Percentiles rank a stretch among this genome's conserved stretches.
Conservation (phyloP, 2,113 vertebrate species). For the Siphamia tubifer region DNA sequence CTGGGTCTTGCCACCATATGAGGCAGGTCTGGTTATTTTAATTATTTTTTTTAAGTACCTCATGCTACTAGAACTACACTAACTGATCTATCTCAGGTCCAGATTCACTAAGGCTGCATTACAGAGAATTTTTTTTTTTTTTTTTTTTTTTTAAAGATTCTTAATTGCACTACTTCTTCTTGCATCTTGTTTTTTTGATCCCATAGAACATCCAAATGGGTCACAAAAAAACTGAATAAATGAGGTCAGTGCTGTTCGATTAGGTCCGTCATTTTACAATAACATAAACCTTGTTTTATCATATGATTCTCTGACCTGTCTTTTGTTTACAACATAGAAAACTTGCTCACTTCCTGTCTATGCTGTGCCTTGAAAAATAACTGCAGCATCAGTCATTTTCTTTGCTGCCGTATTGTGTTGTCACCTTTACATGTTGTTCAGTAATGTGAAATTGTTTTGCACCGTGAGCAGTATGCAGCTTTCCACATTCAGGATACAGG, state of each 20-base stretch:
- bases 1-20: slow-evolving; percentile 9
- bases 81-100: neutral
- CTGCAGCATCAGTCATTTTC: neutral
- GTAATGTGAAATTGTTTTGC: neutral
- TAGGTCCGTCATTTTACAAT: neutral
- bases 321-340: neutral
- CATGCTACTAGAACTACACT: neutral
- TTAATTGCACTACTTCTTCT: neutral
- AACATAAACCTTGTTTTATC: neutral
- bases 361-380: slow-evolving; percentile 23
- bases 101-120: slow-evolving; percentile 29
- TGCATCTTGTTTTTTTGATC: no score
- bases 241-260: neutral
- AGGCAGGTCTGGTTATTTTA: neutral
- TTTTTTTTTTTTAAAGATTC: no score
- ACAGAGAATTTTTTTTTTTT: neutral
- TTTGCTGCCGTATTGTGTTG: neutral
- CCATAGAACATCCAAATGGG: no score
- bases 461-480: neutral
- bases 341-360: neutral
- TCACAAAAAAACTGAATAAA: no score
- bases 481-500: no score
- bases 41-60: neutral
- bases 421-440: neutral
- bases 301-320: neutral